phyloP scores from a whole-genome alignment of 2,113 vertebrate genomes.

The Oriolus oriolus region DNA sequence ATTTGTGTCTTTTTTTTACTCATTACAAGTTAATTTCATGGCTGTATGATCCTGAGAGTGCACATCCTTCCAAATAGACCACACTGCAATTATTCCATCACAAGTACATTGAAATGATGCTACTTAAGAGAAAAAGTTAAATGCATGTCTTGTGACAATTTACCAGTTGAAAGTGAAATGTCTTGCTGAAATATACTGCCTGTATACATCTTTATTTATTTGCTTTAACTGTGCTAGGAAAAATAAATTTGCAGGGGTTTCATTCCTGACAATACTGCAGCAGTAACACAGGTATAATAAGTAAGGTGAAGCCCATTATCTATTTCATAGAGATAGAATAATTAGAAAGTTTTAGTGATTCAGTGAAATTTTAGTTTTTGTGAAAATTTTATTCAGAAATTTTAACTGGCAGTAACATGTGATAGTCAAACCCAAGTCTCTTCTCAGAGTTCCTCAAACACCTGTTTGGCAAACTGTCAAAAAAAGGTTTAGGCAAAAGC shows the following conservation, averaged over 20 bases:
- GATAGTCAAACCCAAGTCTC: neutral
- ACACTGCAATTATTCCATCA: neutral
- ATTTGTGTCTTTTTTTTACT: neutral
- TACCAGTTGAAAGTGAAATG: neutral
- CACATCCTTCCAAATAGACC: neutral
- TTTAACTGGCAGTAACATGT: neutral
- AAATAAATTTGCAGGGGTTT: neutral
- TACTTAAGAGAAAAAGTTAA: neutral
- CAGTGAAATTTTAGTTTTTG: neutral
- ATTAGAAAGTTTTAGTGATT: neutral
- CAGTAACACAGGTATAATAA: neutral
- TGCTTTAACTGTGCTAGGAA: neutral
- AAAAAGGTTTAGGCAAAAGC: neutral
- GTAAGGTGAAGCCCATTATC: neutral
- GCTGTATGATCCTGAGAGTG: conserved; percentile 38
- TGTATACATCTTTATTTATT: neutral
- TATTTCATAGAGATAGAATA: neutral
- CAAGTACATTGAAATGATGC: neutral
- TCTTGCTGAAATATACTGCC: neutral
- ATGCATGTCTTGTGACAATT: neutral
- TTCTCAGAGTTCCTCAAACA: neutral
- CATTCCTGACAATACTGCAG: neutral
- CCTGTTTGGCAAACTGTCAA: neutral
- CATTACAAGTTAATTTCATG: neutral
- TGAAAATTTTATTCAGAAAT: neutral